Evolutionary conservation across 2,113 vertebrate species (phyloP).

Genomic region (Aegotheles bennettii): DNA sequence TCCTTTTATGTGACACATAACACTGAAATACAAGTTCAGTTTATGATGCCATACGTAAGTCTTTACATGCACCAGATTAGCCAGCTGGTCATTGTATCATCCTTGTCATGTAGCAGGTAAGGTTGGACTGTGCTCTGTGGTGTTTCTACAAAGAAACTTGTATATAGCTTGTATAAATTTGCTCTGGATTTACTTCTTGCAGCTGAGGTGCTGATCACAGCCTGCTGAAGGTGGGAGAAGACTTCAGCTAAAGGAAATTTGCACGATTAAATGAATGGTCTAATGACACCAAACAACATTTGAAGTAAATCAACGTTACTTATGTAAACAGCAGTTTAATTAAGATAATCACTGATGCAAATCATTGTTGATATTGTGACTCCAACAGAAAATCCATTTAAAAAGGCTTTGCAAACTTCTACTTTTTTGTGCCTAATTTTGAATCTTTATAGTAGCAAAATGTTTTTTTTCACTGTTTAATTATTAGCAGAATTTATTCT

Average conservation of each 20-base stretch:
- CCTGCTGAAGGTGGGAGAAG: constrained; percentile 5
- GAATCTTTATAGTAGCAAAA: not conserved
- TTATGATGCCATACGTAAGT: no score
- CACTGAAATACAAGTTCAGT: not conserved
- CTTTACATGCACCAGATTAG: not conserved
- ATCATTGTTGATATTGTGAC: constrained; percentile 40
- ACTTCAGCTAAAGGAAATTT: constrained; percentile 28
- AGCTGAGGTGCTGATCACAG: not conserved
- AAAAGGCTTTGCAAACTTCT: constrained; percentile 4
- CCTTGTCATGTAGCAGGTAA: not conserved
- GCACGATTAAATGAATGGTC: constrained; percentile 24
- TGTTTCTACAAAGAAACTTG: not conserved
- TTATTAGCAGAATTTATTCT: constrained; percentile 16
- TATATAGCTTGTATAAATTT: not conserved
- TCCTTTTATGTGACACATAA: not conserved
- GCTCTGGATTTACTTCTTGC: not conserved
- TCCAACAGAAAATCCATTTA: constrained; percentile 46
- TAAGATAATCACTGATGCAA: constrained; percentile 66
- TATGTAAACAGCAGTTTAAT: constrained; percentile 63
- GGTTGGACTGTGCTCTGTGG: not conserved
- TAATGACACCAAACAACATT: constrained; percentile 42
- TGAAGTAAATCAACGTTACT: constrained; percentile 58
- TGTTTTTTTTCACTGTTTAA: not conserved
- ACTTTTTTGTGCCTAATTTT: not conserved
- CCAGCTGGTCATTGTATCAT: not conserved